Conservation (phyloP, 2,113 vertebrate genomes). For the Otis tarda region DNA sequence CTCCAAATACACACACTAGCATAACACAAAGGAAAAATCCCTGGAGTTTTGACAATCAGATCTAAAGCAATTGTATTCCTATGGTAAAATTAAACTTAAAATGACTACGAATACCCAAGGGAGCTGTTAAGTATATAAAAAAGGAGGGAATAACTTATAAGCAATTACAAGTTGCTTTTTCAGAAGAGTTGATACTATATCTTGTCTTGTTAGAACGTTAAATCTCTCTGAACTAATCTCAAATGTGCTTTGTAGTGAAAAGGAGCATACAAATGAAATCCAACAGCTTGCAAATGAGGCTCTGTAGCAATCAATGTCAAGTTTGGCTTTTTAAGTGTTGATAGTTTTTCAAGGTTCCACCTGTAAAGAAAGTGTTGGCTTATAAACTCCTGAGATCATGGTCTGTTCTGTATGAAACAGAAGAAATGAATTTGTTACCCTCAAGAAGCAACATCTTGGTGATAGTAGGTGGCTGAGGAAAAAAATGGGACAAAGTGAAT, state of each 20-base stretch:
- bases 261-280: not conserved
- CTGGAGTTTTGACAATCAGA: not conserved
- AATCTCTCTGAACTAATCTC: not conserved
- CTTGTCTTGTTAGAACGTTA: not conserved
- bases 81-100: not conserved
- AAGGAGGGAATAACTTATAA: not conserved
- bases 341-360: not conserved
- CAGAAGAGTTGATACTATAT: not conserved
- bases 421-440: not conserved
- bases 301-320: not conserved
- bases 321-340: not conserved
- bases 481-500: not conserved
- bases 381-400: not conserved
- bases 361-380: not conserved
- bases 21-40: not conserved
- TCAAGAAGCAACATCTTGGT: not conserved
- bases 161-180: not conserved
- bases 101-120: not conserved
- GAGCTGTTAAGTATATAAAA: not conserved
- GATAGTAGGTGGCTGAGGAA: not conserved
- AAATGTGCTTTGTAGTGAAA: not conserved
- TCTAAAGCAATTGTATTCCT: not conserved
- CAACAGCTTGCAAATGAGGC: not conserved
- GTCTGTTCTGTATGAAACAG: not conserved
- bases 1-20: accelerated